Evolutionary conservation across 2,113 vertebrate genomes (phyloP).

Genomic region (Syngnathus scovelli): DNA sequence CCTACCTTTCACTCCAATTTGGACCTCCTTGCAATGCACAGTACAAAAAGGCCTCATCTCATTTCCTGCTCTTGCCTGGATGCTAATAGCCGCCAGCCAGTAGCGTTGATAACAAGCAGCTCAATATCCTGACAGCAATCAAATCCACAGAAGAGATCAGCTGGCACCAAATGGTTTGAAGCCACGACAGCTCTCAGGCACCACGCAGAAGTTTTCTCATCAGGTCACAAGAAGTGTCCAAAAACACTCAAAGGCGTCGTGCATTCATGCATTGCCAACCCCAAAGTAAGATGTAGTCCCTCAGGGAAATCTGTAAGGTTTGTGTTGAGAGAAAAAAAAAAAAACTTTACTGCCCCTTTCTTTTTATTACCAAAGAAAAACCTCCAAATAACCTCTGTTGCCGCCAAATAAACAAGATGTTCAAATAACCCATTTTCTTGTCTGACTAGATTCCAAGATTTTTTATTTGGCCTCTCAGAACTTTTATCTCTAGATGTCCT

Average conservation of each 20-base stretch:
- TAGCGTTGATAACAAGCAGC: not conserved
- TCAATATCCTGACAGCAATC: conserved; percentile 5
- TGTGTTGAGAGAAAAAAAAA: not conserved
- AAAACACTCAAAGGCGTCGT: not conserved
- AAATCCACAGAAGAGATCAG: conserved; percentile 23
- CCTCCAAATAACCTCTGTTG: not conserved
- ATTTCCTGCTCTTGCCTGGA: not conserved
- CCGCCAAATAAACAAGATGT: conserved; percentile 5
- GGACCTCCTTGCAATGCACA: not conserved
- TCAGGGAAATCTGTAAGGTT: not conserved
- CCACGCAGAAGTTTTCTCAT: conserved; percentile 9
- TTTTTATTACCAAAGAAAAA: not conserved
- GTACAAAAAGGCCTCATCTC: not conserved
- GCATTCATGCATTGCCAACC: not conserved
- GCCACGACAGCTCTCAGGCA: conserved; percentile 24
- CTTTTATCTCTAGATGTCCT: conserved; percentile 35
- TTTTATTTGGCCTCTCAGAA: not conserved
- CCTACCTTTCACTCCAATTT: not conserved
- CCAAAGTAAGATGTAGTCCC: not conserved
- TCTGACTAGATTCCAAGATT: not conserved
- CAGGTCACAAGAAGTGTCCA: not conserved
- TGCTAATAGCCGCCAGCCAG: not conserved
- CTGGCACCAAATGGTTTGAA: conserved; percentile 26
- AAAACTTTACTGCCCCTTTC: not conserved
- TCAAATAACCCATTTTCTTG: not conserved